Evolutionary conservation across 2,888 invertebrate genomes (phyloP), one percentile per base, ranked within the genome.

Genomic region (Nomada ruficornis): DNA sequence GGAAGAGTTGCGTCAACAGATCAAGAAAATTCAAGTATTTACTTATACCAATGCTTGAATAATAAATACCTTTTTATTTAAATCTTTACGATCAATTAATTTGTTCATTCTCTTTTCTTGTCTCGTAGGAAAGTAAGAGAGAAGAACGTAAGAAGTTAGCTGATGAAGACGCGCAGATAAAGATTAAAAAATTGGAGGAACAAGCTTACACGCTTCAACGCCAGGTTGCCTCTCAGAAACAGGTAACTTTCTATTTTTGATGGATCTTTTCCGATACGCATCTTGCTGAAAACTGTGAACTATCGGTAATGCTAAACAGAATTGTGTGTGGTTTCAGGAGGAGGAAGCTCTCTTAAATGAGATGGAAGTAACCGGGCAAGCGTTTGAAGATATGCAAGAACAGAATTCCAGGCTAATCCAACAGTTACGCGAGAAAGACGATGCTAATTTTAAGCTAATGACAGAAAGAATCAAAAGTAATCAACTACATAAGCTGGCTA

Each of bases 331-430:
- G 93, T 89, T 93, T 81, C 94, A 97, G 96, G 98, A 99, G 93
- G 99, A 99, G 94, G 99, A 99, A 92, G 98, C 99, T 0, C 95
- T 99, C 69, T 95, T 99, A 20, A 99, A 98, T 93, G 99, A 99
- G 94, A 99, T 99, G 98, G 99, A 99, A 93, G 98, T 99, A 3
- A 99, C 99, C 0, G 99, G 99, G 0, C 99, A 99, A 94, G 99
- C 99, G 0, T 99, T 99, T 92, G 99, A 99, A 93, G 99, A 99
- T 92, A 99, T 99, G 98, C 99, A 99, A 94, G 99, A 99, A 91
- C 99, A 99, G 94, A 99, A 99, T 94, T 98, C 98, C 0, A 95
- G 99, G 54, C 95, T 99, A 26, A 97, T 99, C 70, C 98, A 99
- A 90, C 99, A 99, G 94, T 94, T 99, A 77, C 95, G 98, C 2